These are phyloP conservation scores for Sylvietta virens DNA, from an alignment of 2,113 vertebrate species.

Conservation along the genomic window DNA sequence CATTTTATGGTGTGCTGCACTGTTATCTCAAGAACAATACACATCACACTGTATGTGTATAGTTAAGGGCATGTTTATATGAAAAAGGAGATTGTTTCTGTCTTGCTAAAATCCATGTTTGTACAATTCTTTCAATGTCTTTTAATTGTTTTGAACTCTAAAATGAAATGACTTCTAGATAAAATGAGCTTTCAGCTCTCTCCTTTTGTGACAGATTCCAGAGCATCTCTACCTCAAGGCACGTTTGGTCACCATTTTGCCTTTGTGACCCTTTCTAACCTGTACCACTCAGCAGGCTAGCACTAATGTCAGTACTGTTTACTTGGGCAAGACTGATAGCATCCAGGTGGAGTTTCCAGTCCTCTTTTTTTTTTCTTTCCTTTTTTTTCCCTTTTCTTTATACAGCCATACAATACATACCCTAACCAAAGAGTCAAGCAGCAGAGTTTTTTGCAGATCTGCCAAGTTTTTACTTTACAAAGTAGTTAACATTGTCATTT, in stretches of 20 bases:
- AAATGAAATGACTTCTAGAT: constrained; percentile 50
- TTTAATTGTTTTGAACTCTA: constrained; percentile 68
- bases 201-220: constrained; percentile 92
- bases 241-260: constrained; percentile 89
- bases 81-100: constrained; percentile 50
- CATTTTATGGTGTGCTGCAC: not conserved
- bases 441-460: not conserved
- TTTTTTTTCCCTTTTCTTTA: not conserved
- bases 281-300: constrained; percentile 88
- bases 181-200: constrained; percentile 78
- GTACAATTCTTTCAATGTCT: constrained; percentile 62
- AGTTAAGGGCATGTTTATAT: constrained; percentile 27
- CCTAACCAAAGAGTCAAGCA: not conserved
- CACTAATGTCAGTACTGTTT: constrained; percentile 97
- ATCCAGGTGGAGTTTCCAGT: constrained; percentile 90
- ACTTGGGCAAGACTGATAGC: constrained; percentile 95
- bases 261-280: constrained; percentile 91
- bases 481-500: not conserved
- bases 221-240: constrained; percentile 86
- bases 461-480: not conserved
- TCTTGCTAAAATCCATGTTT: constrained; percentile 49
- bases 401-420: constrained; percentile 29
- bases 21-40: constrained; percentile 7
- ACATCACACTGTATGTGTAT: not conserved
- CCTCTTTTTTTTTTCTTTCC: not conserved